A percentile compares a stretch with the other conserved stretches of the same genome.
Evolutionary conservation across 2,113 vertebrate species (phyloP).

Genomic region (Anoplopoma fimbria): DNA sequence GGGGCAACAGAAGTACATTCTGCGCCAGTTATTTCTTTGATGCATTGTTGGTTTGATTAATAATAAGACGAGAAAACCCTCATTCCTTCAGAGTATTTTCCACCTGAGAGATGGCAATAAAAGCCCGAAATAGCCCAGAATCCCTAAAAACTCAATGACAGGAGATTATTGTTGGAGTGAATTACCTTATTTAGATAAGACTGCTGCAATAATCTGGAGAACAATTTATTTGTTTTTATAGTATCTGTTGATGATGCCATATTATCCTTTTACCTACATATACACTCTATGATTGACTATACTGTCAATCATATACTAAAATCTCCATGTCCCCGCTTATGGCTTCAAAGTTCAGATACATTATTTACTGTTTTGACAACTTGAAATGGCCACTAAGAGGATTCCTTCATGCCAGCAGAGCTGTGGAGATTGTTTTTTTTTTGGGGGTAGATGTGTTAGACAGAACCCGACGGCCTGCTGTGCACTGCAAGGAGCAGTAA

Average conservation of each 20-base stretch:
- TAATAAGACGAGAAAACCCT: slow-evolving; percentile 47
- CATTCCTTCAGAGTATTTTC: slow-evolving; percentile 52
- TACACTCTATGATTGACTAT: too few relatives aligned
- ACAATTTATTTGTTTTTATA: slow-evolving; percentile 10
- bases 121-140: slow-evolving; percentile 55
- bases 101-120: slow-evolving; percentile 53
- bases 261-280: slow-evolving; percentile 3
- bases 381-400: slow-evolving; percentile 10
- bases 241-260: neutral
- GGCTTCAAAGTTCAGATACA: slow-evolving; percentile 10
- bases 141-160: slow-evolving; percentile 32
- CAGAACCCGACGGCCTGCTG: slow-evolving; percentile 30
- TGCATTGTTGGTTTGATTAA: slow-evolving; percentile 75
- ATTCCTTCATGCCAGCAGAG: slow-evolving; percentile 22
- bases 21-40: slow-evolving; percentile 44
- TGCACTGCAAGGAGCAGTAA: slow-evolving; percentile 54
- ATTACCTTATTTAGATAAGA: slow-evolving; percentile 4
- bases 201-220: neutral
- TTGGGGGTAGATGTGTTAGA: slow-evolving; percentile 11
- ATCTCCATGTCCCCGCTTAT: neutral
- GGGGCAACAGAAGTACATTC: slow-evolving; percentile 45
- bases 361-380: slow-evolving; percentile 17
- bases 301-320: slow-evolving; percentile 25
- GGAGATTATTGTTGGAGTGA: slow-evolving; percentile 25
- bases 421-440: neutral